These are phyloP conservation scores for Parnassius glacialis DNA, from an alignment of 2,888 invertebrate genomes.

Conservation along the genomic window DNA sequence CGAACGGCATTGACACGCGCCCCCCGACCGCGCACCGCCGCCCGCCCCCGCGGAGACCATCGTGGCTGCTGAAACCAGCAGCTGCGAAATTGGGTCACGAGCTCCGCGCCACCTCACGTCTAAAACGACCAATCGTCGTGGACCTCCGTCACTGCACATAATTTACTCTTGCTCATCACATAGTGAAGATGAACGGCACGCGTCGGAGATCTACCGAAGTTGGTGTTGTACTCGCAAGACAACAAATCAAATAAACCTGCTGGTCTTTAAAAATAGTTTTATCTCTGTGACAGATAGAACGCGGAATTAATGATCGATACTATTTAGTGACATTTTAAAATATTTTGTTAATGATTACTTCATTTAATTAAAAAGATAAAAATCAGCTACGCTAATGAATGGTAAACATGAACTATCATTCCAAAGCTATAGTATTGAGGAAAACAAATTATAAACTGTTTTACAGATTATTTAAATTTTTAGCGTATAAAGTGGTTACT, in stretches of 20 bases:
- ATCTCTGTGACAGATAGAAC: conserved; percentile 52
- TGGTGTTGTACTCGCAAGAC: conserved; percentile 44
- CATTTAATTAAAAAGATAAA: background rate
- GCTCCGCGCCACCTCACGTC: conserved; percentile 70
- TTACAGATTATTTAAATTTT: conserved; percentile 13
- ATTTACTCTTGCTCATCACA: conserved; percentile 29
- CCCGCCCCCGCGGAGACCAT: conserved; percentile 50
- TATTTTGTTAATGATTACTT: background rate
- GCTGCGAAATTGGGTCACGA: conserved; percentile 80
- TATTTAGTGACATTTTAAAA: background rate
- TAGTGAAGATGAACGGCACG: conserved; percentile 20
- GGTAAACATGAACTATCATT: too few species aligned
- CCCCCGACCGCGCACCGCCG: conserved; percentile 51
- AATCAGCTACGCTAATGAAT: too few species aligned
- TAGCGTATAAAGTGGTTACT: conserved; percentile 20
- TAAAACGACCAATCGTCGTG: conserved; percentile 52
- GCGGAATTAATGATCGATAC: conserved; percentile 39
- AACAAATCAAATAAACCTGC: conserved; percentile 60
- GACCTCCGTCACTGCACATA: conserved; percentile 36
- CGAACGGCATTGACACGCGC: conserved; percentile 80
- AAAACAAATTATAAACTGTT: conserved; percentile 13
- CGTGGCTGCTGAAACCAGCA: conserved; percentile 77
- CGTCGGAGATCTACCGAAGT: conserved; percentile 30
- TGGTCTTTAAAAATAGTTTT: conserved; percentile 60
- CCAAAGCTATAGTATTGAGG: conserved; percentile 1